Conservation (phyloP, 1,140 invertebrate genomes). For the Drosophila orena region DNA sequence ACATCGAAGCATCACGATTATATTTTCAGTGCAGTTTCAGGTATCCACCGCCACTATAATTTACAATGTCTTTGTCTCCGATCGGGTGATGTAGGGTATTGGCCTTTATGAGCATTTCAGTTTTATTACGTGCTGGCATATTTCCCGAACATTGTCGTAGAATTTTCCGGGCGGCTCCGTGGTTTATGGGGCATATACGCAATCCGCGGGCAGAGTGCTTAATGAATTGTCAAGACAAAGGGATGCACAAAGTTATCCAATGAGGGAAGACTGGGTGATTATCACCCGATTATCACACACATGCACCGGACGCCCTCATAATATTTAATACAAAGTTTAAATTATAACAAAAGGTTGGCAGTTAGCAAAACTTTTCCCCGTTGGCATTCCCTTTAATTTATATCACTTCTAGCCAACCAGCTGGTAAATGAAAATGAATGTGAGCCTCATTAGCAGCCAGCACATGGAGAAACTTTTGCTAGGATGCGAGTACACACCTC, state of each 20-base stretch:
- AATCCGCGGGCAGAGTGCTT: conserved; percentile 55
- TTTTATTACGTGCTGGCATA: conserved; percentile 68
- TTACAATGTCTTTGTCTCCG: conserved; percentile 58
- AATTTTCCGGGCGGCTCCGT: conserved; percentile 32
- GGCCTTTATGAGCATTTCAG: conserved; percentile 58
- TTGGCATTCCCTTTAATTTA: conserved; percentile 61
- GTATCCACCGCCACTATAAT: conserved; percentile 55
- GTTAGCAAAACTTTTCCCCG: conserved; percentile 25
- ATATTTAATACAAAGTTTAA: conserved; percentile 57
- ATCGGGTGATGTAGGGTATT: conserved; percentile 32
- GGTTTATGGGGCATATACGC: conserved; percentile 75
- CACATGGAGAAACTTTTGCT: conserved; percentile 69
- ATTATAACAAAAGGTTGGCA: conserved; percentile 48
- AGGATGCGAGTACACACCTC: conserved; percentile 19
- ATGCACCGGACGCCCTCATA: conserved; percentile 17
- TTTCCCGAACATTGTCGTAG: conserved; percentile 64
- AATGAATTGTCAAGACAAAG: conserved; percentile 50
- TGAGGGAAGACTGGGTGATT: conserved; percentile 6
- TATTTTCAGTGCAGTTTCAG: conserved; percentile 31
- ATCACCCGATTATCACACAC: conserved; percentile 42
- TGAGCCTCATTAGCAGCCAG: conserved; percentile 68
- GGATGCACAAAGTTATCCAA: not conserved
- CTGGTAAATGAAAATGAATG: conserved; percentile 74
- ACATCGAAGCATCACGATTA: not conserved
- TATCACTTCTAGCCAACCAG: conserved; percentile 50